Percentiles rank a stretch among this genome's conserved stretches.
Conservation (phyloP, 2,113 vertebrate genomes). For the Clarias batrachus region DNA sequence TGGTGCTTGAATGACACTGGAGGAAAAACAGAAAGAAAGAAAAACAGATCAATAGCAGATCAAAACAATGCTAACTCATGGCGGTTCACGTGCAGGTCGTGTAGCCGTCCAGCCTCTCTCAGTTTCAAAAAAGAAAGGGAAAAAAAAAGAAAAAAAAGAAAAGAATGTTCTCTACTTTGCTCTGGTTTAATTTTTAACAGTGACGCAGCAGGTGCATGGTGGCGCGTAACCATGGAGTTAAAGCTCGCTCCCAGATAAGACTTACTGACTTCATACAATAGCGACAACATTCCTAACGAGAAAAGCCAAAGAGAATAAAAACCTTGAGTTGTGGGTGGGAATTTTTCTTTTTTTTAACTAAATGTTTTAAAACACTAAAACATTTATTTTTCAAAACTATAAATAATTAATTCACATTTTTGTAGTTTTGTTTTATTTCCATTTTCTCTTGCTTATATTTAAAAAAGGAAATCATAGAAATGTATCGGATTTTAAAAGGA, state of each 20-base stretch:
- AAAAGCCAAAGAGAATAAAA: background rate
- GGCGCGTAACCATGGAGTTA: constrained; percentile 13
- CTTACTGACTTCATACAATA: background rate
- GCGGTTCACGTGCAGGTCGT: constrained; percentile 12
- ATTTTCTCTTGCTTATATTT: background rate
- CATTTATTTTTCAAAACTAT: no score
- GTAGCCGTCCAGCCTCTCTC: background rate
- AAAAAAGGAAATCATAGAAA: background rate
- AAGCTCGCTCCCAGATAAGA: background rate
- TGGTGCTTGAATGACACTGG: constrained; percentile 93
- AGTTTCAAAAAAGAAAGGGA: background rate
- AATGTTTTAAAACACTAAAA: no score
- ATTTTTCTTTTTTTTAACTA: background rate
- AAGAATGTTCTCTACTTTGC: constrained; percentile 14
- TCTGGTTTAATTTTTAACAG: constrained; percentile 53
- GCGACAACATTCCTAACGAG: background rate
- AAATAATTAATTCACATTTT: no score
- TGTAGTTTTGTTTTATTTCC: no score
- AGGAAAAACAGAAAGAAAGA: constrained; percentile 47
- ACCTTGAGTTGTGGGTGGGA: background rate
- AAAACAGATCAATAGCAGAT: constrained; percentile 46
- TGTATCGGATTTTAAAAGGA: background rate
- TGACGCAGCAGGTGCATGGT: constrained; percentile 17
- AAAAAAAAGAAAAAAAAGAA: background rate
- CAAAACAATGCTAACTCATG: constrained; percentile 4